Conservation (phyloP, 2,113 vertebrate species). For the Cyprinodon brontotheroides region DNA sequence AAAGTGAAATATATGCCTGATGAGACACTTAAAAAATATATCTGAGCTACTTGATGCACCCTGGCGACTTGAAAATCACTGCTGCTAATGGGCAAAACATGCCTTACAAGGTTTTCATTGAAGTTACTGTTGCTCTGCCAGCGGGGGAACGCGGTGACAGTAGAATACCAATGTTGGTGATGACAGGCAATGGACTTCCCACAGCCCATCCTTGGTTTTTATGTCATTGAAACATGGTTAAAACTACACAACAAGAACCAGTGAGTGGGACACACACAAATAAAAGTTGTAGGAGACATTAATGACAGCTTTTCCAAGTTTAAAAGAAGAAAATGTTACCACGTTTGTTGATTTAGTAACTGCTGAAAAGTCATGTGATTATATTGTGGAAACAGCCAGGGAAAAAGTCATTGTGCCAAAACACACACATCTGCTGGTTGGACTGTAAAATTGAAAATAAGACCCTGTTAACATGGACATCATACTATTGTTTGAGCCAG, state of each 20-base stretch:
- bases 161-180: no score
- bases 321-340: background rate
- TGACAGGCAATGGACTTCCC: no score
- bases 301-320: background rate
- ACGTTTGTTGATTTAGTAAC: background rate
- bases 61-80: background rate
- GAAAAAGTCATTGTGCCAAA: background rate
- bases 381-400: background rate
- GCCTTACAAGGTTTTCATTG: background rate
- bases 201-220: background rate
- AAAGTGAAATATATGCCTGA: no score
- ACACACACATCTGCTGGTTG: background rate
- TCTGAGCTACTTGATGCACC: background rate
- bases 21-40: no score
- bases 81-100: conserved; percentile 3
- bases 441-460: background rate
- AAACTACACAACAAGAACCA: background rate
- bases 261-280: background rate
- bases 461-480: background rate
- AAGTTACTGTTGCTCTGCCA: no score
- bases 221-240: conserved; percentile 1
- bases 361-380: background rate
- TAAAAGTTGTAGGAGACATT: background rate
- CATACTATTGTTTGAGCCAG: background rate
- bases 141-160: no score